Conservation (phyloP, 2,113 vertebrate genomes). For the Terrapene triunguis region DNA sequence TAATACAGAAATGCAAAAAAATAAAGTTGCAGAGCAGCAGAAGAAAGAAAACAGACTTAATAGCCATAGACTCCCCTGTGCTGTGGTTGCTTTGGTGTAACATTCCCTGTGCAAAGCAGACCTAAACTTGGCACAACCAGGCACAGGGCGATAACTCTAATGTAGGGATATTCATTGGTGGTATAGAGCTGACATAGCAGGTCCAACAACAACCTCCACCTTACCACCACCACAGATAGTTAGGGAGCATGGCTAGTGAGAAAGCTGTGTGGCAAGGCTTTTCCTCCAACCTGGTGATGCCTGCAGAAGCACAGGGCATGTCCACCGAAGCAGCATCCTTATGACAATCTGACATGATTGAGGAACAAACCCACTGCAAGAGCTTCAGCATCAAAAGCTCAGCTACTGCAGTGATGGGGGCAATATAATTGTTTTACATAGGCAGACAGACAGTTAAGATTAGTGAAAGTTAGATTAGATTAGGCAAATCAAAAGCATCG, state of each 20-base stretch:
- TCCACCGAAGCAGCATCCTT: not conserved
- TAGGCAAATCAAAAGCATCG: not conserved
- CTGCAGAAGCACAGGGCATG: not conserved
- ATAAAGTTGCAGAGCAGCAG: not conserved
- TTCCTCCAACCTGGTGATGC: not conserved
- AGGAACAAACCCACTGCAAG: not conserved
- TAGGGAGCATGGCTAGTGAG: fast-evolving
- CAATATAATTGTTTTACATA: constrained; percentile 1
- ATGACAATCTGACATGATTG: not conserved
- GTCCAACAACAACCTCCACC: fast-evolving
- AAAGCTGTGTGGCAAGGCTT: not conserved
- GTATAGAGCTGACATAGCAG: fast-evolving
- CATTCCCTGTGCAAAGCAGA: not conserved
- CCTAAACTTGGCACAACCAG: not conserved
- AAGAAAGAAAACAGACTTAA: not conserved
- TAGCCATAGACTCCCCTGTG: not conserved
- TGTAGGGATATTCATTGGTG: not conserved
- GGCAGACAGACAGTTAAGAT: not conserved
- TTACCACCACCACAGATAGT: fast-evolving
- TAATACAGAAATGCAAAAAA: not conserved
- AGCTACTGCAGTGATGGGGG: not conserved
- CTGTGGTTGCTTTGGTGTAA: not conserved
- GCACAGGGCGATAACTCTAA: not conserved
- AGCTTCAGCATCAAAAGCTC: not conserved
- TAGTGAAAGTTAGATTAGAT: not conserved